Base-by-base conservation (phyloP, 2,888 invertebrate genomes). In the Brachyptera putata region DNA sequence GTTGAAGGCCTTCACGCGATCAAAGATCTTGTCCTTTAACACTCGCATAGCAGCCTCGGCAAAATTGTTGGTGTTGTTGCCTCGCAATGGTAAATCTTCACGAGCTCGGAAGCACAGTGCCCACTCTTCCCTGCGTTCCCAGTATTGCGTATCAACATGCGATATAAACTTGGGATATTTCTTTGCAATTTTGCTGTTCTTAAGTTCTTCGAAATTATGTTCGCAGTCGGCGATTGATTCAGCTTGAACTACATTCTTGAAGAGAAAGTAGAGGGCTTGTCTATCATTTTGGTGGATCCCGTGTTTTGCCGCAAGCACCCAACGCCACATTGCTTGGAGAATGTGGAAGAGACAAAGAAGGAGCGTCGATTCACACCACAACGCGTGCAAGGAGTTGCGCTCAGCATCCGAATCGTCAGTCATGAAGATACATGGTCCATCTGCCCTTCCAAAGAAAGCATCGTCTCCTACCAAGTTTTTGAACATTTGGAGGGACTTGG, bases 1-100 rank as follows among this genome's bases (percentile, higher is more conserved):
- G 61, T 67, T 66, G 59, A 67, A 67, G 7, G 61, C 66, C 63
- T 67, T 67, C 55, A 61, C 62, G 16, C 63, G 30, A 48, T 66
- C 60, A 9, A 66, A 61, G 50, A 67, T 62, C 25, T 62, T 64
- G 58, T 66, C 63, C 61, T 63, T 66, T 56, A 68, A 62, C 46
- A 68, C 64, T 43, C 63, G 43, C 50, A 67, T 67, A 13, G 66
- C 66, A 26, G 65, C 64, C 55, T 66, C 67, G 5, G 61, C 63
- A 56, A 61, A 62, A 59, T 66, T 64, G 57, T 65, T 65, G n/a
- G 65, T 65, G 56, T 67, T 62, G 57, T 66, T 64, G 56, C 66
- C 66, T 60, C 66, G 56, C 25, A 58, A 65, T 50, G 65, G 58
- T 56, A 64, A 57, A 37, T 65, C 55, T 56, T 62, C 53, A 53